A percentile compares a stretch with the other conserved stretches of the same genome.
These are phyloP conservation scores for Anthrax anthrax DNA, from an alignment of 2,888 invertebrate genomes.

Conservation along the genomic window DNA sequence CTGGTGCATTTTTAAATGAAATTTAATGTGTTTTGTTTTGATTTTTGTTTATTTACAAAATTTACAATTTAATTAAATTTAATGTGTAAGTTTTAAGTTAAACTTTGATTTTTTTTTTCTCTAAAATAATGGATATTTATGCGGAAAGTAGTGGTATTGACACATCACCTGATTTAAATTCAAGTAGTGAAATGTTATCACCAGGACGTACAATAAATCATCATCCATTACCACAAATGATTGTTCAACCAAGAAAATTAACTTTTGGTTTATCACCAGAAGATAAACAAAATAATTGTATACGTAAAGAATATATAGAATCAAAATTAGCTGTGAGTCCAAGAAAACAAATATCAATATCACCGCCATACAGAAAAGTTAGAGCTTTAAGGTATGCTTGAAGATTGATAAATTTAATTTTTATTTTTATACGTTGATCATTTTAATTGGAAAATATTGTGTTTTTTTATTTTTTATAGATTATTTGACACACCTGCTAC, in stretches of 20 bases:
- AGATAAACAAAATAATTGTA: conserved; percentile 7
- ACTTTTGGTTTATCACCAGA: conserved; percentile 27
- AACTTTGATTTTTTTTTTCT: no score
- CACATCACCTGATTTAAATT: conserved; percentile 16
- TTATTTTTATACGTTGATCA: no score
- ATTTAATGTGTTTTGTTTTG: no score
- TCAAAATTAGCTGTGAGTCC: conserved; percentile 11
- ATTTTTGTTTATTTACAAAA: no score
- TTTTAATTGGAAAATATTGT: no score
- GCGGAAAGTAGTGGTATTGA: conserved; percentile 17
- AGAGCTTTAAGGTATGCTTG: conserved; percentile 38
- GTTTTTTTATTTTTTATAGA: conserved; percentile 31
- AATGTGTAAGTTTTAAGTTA: no score
- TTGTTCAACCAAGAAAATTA: conserved; percentile 26
- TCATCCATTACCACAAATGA: neutral
- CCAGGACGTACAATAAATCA: conserved; percentile 10
- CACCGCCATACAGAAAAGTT: conserved; percentile 45
- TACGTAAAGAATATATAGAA: conserved; percentile 9
- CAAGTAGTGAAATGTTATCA: conserved; percentile 14
- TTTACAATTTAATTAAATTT: no score
- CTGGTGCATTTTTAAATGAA: no score
- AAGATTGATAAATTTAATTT: neutral
- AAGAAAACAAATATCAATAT: conserved; percentile 18
- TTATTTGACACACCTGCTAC: conserved; percentile 76
- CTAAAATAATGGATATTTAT: conserved; percentile 12